A percentile compares a stretch with the other conserved stretches of the same genome.
These are phyloP conservation scores for Gorsachius goisagi DNA, from an alignment of 2,113 vertebrate species.

Conservation along the genomic window DNA sequence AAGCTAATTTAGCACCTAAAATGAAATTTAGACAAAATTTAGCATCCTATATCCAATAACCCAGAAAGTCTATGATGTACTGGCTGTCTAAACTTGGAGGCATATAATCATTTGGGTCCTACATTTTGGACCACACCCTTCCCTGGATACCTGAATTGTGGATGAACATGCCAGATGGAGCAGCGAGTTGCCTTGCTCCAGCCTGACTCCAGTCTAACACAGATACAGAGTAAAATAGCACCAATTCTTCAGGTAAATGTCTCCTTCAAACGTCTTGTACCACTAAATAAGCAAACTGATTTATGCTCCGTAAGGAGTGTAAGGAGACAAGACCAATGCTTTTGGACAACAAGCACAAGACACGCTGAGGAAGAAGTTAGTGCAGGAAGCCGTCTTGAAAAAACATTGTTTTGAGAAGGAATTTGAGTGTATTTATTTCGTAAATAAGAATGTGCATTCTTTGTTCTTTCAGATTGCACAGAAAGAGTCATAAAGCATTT, in stretches of 20 bases:
- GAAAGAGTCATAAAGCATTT: neutral
- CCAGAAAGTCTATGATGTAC: neutral
- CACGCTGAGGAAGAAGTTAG: neutral
- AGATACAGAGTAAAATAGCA: neutral
- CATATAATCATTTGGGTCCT: neutral
- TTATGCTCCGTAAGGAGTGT: neutral
- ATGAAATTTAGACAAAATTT: neutral
- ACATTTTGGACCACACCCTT: neutral
- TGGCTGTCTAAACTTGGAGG: neutral
- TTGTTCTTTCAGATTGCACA: neutral
- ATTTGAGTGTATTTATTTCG: neutral
- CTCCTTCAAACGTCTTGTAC: neutral
- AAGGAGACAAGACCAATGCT: neutral
- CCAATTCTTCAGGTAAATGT: neutral
- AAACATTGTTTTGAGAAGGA: neutral
- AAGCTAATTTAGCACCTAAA: neutral
- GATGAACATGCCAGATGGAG: neutral
- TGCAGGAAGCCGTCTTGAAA: neutral
- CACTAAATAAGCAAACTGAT: neutral
- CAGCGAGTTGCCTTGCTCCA: neutral
- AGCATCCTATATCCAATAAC: neutral
- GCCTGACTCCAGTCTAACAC: neutral
- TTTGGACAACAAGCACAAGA: neutral
- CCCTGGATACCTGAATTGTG: neutral
- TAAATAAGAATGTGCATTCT: neutral